These are phyloP conservation scores for Acrobeloides nanus DNA, from an alignment of 2,888 invertebrate genomes.

Conservation along the genomic window DNA sequence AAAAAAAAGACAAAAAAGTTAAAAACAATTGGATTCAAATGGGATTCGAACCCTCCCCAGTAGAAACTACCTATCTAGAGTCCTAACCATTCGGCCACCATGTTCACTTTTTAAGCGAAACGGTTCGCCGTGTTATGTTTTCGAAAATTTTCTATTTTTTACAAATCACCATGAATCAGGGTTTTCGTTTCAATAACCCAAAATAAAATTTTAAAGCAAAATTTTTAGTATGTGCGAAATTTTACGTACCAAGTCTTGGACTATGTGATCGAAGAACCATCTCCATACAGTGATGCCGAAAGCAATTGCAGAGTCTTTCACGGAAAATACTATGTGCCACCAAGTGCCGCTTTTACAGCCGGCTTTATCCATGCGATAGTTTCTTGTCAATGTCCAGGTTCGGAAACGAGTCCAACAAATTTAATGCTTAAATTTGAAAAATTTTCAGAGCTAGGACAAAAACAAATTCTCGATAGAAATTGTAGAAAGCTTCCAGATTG, in stretches of 20 bases:
- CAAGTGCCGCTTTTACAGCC: conserved; percentile 34
- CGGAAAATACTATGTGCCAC: conserved; percentile 35
- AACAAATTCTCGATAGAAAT: conserved; percentile 31
- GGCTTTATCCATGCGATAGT: too few relatives aligned
- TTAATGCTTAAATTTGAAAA: neutral
- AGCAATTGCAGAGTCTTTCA: conserved; percentile 16
- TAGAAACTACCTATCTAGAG: too few relatives aligned
- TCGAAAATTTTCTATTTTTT: too few relatives aligned
- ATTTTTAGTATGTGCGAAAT: conserved; percentile 31
- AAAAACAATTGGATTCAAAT: too few relatives aligned
- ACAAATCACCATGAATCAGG: too few relatives aligned
- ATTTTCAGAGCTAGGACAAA: conserved; percentile 11
- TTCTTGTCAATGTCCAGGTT: conserved; percentile 39
- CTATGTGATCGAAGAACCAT: conserved; percentile 40
- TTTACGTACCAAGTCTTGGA: conserved; percentile 38
- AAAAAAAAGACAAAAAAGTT: too few relatives aligned
- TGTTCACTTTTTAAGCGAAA: too few relatives aligned
- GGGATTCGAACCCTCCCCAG: too few relatives aligned
- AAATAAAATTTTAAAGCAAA: too few relatives aligned
- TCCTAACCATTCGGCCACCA: too few relatives aligned
- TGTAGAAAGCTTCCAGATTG: conserved; percentile 44
- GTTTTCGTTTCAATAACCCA: too few relatives aligned
- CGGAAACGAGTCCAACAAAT: conserved; percentile 2
- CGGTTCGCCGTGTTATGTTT: too few relatives aligned
- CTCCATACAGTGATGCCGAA: conserved; percentile 14